These are phyloP conservation scores for Butastur rufipennis DNA, from an alignment of 2,113 vertebrate genomes.

Conservation along the genomic window DNA sequence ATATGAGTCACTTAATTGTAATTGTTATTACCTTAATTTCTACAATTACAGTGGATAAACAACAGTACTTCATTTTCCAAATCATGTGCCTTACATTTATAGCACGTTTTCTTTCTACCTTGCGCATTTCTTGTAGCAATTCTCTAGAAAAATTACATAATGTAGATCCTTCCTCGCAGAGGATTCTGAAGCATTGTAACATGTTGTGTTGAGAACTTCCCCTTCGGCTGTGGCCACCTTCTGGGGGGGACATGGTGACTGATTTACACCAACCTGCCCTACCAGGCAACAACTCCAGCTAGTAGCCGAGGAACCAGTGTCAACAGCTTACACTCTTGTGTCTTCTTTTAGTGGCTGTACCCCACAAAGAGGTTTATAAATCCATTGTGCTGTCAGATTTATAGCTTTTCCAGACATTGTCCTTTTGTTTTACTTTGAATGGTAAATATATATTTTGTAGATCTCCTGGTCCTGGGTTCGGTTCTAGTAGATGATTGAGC, in stretches of 20 bases:
- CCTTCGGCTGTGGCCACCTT: not conserved
- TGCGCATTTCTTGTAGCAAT: not conserved
- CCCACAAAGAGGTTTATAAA: not conserved
- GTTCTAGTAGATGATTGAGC: not conserved
- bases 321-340: not conserved
- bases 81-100: not conserved
- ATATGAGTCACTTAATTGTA: constrained; percentile 42
- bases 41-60: constrained; percentile 31
- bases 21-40: constrained; percentile 55
- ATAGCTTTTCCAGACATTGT: not conserved
- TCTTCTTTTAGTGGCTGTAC: not conserved
- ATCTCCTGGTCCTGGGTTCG: not conserved
- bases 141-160: not conserved
- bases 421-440: not conserved
- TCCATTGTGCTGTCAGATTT: not conserved
- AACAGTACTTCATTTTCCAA: not conserved
- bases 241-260: not conserved
- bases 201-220: not conserved
- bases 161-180: not conserved
- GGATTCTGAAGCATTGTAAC: not conserved
- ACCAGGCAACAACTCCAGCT: not conserved
- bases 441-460: not conserved
- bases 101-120: not conserved
- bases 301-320: not conserved
- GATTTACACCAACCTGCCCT: not conserved